Conservation (phyloP, 2,888 invertebrate genomes). For the Luperina testacea region DNA sequence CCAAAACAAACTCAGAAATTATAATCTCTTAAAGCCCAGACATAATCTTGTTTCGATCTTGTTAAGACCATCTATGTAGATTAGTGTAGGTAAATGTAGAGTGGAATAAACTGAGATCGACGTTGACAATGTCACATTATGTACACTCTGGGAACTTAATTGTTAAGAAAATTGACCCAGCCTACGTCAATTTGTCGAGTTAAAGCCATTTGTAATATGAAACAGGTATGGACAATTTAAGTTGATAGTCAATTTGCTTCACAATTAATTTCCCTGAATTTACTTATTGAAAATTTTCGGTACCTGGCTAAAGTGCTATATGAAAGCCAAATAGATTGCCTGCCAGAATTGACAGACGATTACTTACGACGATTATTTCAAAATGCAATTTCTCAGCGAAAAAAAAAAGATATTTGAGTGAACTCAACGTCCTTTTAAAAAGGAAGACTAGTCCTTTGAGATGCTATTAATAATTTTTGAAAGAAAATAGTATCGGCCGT, state of each 20-base stretch:
- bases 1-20: neutral
- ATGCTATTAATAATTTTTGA: no score
- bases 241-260: neutral
- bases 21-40: no score
- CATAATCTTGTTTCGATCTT: no score
- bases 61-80: no score
- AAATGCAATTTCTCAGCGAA: no score
- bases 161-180: neutral
- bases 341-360: conserved; percentile 6
- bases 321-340: conserved; percentile 2
- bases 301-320: neutral
- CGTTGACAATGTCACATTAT: neutral
- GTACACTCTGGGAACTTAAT: neutral
- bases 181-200: no score
- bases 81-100: no score
- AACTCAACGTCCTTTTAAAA: no score
- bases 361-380: no score
- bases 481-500: no score
- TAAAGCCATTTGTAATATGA: neutral
- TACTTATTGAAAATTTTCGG: neutral
- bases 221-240: neutral
- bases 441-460: no score
- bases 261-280: neutral
- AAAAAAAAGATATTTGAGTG: no score
- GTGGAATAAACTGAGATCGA: neutral